Evolutionary conservation across 1,140 invertebrate species (phyloP).

Genomic region (Bombus turneri): DNA sequence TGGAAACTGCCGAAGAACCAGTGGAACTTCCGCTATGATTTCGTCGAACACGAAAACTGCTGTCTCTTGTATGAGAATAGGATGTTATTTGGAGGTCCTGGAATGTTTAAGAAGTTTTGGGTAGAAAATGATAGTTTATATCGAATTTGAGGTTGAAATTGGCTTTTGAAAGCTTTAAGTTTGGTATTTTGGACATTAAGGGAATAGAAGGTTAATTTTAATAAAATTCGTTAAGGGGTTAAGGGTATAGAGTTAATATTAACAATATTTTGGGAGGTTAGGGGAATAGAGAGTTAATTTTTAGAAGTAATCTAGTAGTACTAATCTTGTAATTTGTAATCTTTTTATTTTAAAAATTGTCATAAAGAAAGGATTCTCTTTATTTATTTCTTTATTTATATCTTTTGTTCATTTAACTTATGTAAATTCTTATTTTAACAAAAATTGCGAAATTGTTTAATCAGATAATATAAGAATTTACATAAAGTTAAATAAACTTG

Average conservation of each 20-base stretch:
- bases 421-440: no score
- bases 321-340: not conserved
- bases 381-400: no score
- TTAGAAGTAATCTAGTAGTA: no score
- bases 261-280: not conserved
- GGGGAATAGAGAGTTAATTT: not conserved
- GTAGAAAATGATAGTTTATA: no score
- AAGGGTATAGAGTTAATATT: not conserved
- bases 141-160: not conserved
- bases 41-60: not conserved
- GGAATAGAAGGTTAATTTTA: not conserved
- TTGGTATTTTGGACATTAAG: not conserved
- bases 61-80: not conserved
- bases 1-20: slow-evolving; percentile 25
- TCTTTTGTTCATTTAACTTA: no score
- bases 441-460: no score
- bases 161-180: not conserved
- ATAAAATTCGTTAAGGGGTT: not conserved
- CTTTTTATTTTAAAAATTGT: not conserved
- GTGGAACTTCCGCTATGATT: not conserved
- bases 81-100: not conserved
- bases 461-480: no score
- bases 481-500: no score
- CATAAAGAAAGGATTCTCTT: no score
- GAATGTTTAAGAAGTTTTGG: not conserved